phyloP scores from a whole-genome alignment of 1,140 invertebrate species.

The Sinonovacula constricta region DNA sequence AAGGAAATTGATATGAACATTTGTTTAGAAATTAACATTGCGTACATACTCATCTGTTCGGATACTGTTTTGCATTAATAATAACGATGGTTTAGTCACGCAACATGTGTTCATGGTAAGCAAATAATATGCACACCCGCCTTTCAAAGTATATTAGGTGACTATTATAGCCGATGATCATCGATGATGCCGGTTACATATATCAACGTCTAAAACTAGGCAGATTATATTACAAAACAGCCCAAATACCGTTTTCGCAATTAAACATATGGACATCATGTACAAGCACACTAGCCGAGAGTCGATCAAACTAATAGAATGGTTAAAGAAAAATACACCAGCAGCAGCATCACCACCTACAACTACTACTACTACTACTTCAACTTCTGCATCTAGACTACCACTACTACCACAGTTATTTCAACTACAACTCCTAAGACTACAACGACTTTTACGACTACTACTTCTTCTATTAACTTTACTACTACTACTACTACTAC shows the following conservation, averaged over 20 bases:
- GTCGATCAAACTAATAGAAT: neutral
- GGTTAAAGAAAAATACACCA: neutral
- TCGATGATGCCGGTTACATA: neutral
- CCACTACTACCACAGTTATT: conserved; percentile 28
- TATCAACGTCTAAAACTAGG: neutral
- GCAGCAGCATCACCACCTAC: conserved; percentile 5
- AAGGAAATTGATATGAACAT: no score
- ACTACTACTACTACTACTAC: conserved; percentile 32
- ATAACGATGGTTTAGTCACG: no score
- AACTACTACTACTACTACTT: conserved; percentile 33
- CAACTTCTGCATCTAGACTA: neutral
- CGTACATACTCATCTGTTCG: no score
- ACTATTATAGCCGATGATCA: neutral
- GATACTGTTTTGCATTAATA: no score
- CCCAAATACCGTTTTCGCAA: no score
- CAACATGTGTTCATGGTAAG: no score
- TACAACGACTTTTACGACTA: conserved; percentile 20
- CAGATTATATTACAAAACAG: no score
- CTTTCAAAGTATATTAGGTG: no score
- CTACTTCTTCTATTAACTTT: conserved; percentile 14
- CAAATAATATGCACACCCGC: no score
- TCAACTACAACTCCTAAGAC: conserved; percentile 21
- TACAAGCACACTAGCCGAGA: neutral
- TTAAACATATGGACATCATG: no score
- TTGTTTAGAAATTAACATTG: no score